phyloP scores from a whole-genome alignment of 1,140 invertebrate genomes.

The Myzus persicae region DNA sequence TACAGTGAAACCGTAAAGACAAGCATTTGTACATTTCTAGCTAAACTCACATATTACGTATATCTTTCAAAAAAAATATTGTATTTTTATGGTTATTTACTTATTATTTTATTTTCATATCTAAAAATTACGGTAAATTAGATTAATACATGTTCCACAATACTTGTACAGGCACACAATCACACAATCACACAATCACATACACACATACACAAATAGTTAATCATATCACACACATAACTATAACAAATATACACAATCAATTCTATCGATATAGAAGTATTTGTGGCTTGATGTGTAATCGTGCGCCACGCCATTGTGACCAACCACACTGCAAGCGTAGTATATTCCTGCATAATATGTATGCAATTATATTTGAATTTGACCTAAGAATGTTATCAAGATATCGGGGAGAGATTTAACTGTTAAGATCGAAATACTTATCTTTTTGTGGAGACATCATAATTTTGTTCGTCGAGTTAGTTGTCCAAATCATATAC shows the following conservation, averaged over 20 bases:
- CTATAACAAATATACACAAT: not conserved
- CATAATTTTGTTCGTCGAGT: not conserved
- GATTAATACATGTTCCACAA: no score
- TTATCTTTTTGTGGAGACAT: not conserved
- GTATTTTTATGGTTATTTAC: no score
- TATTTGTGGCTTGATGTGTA: not conserved
- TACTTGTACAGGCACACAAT: no score
- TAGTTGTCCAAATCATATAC: not conserved
- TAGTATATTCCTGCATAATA: not conserved
- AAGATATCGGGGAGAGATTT: not conserved
- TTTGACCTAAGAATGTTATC: not conserved
- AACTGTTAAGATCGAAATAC: not conserved
- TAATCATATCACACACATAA: not conserved
- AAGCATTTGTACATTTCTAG: no score
- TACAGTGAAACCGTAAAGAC: not conserved
- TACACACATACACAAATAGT: no score
- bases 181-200: no score
- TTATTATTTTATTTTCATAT: no score
- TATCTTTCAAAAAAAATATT: no score
- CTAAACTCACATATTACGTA: no score
- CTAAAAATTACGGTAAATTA: no score
- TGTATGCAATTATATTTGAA: not conserved
- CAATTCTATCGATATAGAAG: not conserved
- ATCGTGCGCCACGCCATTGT: no score
- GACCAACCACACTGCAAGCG: no score